Evolutionary conservation across 2,113 vertebrate genomes (phyloP), one percentile per base, ranked within the genome.

Genomic region (Pedetes capensis): DNA sequence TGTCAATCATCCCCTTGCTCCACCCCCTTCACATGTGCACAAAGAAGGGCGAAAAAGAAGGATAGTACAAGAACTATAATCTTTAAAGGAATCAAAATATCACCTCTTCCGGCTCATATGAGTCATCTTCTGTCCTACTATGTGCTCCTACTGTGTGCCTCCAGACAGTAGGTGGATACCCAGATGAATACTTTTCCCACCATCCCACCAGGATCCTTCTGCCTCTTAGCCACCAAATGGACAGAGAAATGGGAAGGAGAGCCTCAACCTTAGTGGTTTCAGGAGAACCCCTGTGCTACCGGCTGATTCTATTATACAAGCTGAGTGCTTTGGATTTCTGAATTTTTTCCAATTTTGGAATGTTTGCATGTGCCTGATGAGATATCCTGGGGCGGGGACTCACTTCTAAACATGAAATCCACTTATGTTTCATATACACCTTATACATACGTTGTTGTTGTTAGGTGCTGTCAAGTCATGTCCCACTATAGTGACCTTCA

Each of bases 141-240:
- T 81, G 32, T 61, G n/a, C 7, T 78, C 51, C 5, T 10, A 1
- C 42, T 53, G n/a, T n/a, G n/a, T n/a, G n/a, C n/a, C n/a, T n/a
- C n/a, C n/a, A n/a, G n/a, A 9, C 0, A 0, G 63, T 37, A 71
- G 66, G 0, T 57, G 49, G 23, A 42, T 32, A 49, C 0, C 72
- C n/a, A 37, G 16, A 89, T 63, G 68, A 10, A 16, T 29, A 66
- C 59, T 68, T 0, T 0, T 84, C 72, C 72, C 57, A n/a, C 39
- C 17, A 5, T 74, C n/a, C n/a, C 75, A 47, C 71, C 22, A 2
- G 39, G 34, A 14, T 20, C 20, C 42, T 16, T 13, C 0, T 51
- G 51, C 4, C 7, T 51, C 51, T 55, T 42, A 18, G 0, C 74
- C 14, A 37, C 14, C 23, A 68, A 63, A 14, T 2, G 18, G 34